Percentiles rank a stretch among this genome's conserved stretches.
phyloP scores from a whole-genome alignment of 2,888 invertebrate genomes.

The Melinaea marsaeus region DNA sequence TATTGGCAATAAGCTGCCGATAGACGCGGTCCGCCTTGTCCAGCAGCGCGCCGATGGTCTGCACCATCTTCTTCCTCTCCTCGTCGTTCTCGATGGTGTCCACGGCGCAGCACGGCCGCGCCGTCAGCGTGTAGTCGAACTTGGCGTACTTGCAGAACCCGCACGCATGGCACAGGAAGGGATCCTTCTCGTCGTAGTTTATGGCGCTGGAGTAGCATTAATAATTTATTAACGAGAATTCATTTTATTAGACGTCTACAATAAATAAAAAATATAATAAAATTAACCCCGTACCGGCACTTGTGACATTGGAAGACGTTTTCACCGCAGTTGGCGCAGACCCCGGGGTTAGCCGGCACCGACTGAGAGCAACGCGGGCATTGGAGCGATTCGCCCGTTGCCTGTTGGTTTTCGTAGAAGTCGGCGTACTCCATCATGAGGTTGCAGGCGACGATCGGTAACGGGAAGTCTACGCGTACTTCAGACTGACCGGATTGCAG shows the following conservation, averaged over 20 bases:
- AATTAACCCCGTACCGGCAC: slow-evolving; percentile 82
- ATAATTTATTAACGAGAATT: neutral
- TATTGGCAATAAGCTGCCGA: slow-evolving; percentile 91
- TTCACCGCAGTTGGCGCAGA: slow-evolving; percentile 97
- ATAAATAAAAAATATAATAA: neutral
- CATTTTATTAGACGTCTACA: neutral
- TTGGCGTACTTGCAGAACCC: slow-evolving; percentile 99
- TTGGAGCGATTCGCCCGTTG: slow-evolving; percentile 93
- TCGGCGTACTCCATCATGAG: slow-evolving; percentile 99
- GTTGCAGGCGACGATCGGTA: slow-evolving; percentile 98
- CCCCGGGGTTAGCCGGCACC: slow-evolving; percentile 98
- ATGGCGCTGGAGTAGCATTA: slow-evolving; percentile 83
- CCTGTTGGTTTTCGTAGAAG: slow-evolving; percentile 97
- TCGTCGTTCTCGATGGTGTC: slow-evolving; percentile 98
- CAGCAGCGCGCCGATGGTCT: slow-evolving; percentile 91
- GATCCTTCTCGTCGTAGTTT: slow-evolving; percentile 99
- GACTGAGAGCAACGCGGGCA: slow-evolving; percentile 97
- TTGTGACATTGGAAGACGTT: slow-evolving; percentile 99
- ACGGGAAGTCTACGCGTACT: slow-evolving; percentile 96
- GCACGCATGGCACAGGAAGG: slow-evolving; percentile 98
- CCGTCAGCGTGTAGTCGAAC: slow-evolving; percentile 96
- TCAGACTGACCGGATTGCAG: slow-evolving; percentile 95
- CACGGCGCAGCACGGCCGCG: slow-evolving; percentile 95
- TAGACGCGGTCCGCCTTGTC: slow-evolving; percentile 97
- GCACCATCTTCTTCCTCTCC: slow-evolving; percentile 95